Evolutionary conservation across 2,113 vertebrate species (phyloP).

Genomic region (Gasterosteus nipponicus): DNA sequence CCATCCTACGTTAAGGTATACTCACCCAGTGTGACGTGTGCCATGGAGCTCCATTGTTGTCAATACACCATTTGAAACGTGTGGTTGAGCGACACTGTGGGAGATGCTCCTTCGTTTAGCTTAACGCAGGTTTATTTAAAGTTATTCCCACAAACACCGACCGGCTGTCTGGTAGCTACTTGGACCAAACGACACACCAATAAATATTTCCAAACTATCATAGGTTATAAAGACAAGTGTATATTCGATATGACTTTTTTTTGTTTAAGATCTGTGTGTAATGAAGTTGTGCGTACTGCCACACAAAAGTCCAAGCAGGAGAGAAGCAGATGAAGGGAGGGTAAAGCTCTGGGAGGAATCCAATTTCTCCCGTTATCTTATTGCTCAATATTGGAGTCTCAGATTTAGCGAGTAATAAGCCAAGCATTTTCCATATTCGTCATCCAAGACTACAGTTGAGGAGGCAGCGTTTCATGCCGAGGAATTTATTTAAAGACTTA

Average conservation of each 20-base stretch:
- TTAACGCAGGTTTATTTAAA: constrained; percentile 28
- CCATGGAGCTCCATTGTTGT: neutral
- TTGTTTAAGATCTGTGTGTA: neutral
- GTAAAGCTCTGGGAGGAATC: constrained; percentile 3
- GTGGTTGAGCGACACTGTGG: neutral
- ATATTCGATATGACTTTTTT: neutral
- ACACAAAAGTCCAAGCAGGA: too few relatives aligned
- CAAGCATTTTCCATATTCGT: neutral
- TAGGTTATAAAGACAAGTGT: neutral
- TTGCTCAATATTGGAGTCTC: neutral
- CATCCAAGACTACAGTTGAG: neutral
- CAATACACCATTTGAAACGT: neutral
- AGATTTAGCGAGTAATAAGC: neutral
- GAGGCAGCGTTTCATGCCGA: neutral
- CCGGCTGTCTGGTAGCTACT: constrained; percentile 6
- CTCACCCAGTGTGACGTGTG: neutral
- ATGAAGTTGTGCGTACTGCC: neutral
- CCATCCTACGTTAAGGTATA: too few relatives aligned
- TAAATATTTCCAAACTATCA: neutral
- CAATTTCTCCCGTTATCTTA: constrained; percentile 4
- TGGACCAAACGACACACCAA: constrained; percentile 1
- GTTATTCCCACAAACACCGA: neutral
- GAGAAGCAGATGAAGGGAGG: neutral
- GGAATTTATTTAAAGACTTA: neutral
- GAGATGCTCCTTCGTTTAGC: neutral